phyloP scores from a whole-genome alignment of 2,888 invertebrate species.

The Lepidocyrtoides sp. region DNA sequence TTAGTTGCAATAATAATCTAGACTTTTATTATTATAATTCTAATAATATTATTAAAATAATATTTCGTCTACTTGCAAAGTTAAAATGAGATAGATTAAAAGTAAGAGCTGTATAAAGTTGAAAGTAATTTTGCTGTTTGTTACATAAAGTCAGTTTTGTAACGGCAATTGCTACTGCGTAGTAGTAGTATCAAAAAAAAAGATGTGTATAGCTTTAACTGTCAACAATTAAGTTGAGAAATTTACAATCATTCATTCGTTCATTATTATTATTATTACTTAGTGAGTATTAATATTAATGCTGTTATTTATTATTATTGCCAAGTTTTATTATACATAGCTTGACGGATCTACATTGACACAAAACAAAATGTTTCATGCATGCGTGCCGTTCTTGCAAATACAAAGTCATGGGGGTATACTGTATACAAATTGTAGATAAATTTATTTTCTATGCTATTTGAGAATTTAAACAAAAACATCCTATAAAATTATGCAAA shows the following conservation, averaged over 20 bases:
- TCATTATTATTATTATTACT: background rate
- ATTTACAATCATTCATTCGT: conserved; percentile 45
- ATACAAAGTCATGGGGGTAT: too few relatives aligned
- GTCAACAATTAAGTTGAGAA: conserved; percentile 29
- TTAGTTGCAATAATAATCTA: background rate
- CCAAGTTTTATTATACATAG: background rate
- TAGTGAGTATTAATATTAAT: conserved; percentile 43
- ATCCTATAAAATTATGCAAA: too few relatives aligned
- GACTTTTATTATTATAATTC: background rate
- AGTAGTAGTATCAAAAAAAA: too few relatives aligned
- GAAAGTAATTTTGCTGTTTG: background rate
- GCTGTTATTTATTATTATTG: conserved; percentile 26
- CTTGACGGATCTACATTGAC: conserved; percentile 1
- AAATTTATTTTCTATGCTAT: too few relatives aligned
- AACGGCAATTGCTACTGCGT: too few relatives aligned
- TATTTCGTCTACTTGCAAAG: too few relatives aligned
- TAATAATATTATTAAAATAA: background rate
- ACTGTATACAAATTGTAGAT: too few relatives aligned
- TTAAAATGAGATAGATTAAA: too few relatives aligned
- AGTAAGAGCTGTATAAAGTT: too few relatives aligned
- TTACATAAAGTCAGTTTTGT: background rate
- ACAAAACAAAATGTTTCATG: too few relatives aligned
- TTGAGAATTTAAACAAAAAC: too few relatives aligned
- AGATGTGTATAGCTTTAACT: conserved; percentile 12
- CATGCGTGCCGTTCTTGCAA: too few relatives aligned